Evolutionary conservation across 1,140 invertebrate genomes (phyloP), one percentile per base, ranked within the genome.

Genomic region (Diabrotica undecimpunctata): DNA sequence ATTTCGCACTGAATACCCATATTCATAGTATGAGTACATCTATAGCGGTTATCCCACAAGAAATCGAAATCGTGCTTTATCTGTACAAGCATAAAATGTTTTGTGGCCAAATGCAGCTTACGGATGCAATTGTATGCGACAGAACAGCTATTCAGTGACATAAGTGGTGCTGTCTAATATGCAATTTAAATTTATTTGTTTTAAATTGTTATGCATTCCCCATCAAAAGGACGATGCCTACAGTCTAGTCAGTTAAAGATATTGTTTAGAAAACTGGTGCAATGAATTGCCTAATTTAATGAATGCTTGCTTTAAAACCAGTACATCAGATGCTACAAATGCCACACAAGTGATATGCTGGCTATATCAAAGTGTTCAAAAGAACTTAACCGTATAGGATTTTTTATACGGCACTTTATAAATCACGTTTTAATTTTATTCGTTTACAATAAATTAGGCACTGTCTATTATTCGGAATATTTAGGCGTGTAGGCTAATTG

Each of bases 131-230:
- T 55, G 13, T 54, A 13, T 55, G 13, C 8, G 35, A 25, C 54
- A 35, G 6, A 14, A 14, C 25, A 11, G 25, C 54, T 25, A 14
- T 55, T 55, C 10, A 55, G 54, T 35, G 54, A 55, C 54, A 35
- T 55, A 55, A 55, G 54, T 55, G 54, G 54, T 55, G 54, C 54
- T 35, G 54, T 55, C 54, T 55, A 55, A 55, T 35, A 35, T 55
- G 54, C 54, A 55, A 55, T 55, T 55, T 55, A 55, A 35, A 55
- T 55, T 55, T 55, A 36, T 55, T 55, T 25, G 54, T 10, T 10
- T 55, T 35, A 36, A 25, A 55, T 55, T 55, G 41, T n/a, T 46
- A n/a, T 46, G 3, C n/a, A 46, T 46, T 10, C 8, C 41, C n/a
- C n/a, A 25, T 25, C 25, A 25, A 25, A 25, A 25, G 25, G 25